phyloP scores from a whole-genome alignment of 2,797 vertebrate genomes.

The Pagetopsis macropterus region DNA sequence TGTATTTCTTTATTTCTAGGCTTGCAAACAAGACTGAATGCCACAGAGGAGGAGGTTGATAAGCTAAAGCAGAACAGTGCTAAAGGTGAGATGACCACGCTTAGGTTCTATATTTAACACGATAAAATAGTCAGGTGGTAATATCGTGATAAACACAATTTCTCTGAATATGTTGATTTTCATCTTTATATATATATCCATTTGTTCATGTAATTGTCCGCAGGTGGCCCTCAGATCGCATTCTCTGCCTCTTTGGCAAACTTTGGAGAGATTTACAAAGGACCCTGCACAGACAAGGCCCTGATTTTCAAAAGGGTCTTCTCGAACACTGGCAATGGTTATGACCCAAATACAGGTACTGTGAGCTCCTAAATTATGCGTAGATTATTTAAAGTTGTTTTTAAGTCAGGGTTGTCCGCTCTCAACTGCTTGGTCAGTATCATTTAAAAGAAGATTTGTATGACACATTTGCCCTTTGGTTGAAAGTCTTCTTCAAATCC shows the following conservation, averaged over 20 bases:
- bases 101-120: not conserved
- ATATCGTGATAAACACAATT: not conserved
- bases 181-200: not conserved
- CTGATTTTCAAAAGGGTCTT: slow-evolving; percentile 57
- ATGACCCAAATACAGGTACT: slow-evolving; percentile 46
- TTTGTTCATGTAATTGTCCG: not conserved
- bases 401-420: not conserved
- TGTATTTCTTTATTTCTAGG: slow-evolving; percentile 9
- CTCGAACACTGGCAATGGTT: slow-evolving; percentile 43
- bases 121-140: not conserved
- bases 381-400: not conserved
- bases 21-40: slow-evolving; percentile 22
- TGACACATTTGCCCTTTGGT: too few relatives aligned
- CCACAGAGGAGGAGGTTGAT: slow-evolving; percentile 14
- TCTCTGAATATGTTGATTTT: not conserved
- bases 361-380: not conserved
- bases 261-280: slow-evolving; percentile 36
- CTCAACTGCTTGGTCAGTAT: not conserved
- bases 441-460: not conserved
- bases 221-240: slow-evolving; percentile 20
- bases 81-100: slow-evolving; percentile 80
- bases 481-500: not conserved
- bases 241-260: slow-evolving; percentile 53
- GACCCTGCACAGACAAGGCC: slow-evolving; percentile 40
- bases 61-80: slow-evolving; percentile 48